phyloP scores from a whole-genome alignment of 2,888 invertebrate genomes.

The Xestia sexstrigata region DNA sequence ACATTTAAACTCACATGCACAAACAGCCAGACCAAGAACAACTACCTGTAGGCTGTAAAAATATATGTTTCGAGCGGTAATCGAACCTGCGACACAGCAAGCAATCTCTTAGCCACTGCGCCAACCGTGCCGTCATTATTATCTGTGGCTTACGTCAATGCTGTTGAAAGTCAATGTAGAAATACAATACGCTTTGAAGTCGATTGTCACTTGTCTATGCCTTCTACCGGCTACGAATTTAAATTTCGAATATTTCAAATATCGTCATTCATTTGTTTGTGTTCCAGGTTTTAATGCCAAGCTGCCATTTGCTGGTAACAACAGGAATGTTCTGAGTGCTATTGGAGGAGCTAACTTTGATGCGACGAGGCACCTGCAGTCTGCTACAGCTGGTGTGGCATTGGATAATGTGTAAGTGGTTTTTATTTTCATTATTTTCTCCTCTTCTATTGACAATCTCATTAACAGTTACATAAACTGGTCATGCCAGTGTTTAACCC shows the following conservation, averaged over 20 bases:
- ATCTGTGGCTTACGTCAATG: too few relatives aligned
- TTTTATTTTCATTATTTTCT: not conserved
- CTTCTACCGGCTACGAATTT: not conserved
- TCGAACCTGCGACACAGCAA: too few relatives aligned
- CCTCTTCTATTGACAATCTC: too few relatives aligned
- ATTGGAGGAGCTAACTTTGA: conserved; percentile 67
- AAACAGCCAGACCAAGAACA: too few relatives aligned
- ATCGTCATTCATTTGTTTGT: not conserved
- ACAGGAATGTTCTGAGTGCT: conserved; percentile 72
- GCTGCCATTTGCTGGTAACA: conserved; percentile 69
- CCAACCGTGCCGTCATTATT: too few relatives aligned
- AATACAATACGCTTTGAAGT: not conserved
- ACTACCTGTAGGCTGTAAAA: too few relatives aligned
- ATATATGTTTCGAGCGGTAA: too few relatives aligned
- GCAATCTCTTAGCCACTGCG: too few relatives aligned
- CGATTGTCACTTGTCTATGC: not conserved
- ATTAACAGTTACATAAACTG: too few relatives aligned
- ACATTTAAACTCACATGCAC: too few relatives aligned
- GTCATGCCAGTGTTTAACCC: too few relatives aligned
- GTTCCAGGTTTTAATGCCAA: conserved; percentile 54
- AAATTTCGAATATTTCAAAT: not conserved
- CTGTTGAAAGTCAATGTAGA: not conserved
- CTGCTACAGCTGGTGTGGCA: conserved; percentile 73
- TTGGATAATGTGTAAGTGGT: conserved; percentile 76
- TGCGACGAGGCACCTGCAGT: conserved; percentile 52